Conservation (phyloP, 2,888 invertebrate species). For the Chalcosyrphus nemorum region DNA sequence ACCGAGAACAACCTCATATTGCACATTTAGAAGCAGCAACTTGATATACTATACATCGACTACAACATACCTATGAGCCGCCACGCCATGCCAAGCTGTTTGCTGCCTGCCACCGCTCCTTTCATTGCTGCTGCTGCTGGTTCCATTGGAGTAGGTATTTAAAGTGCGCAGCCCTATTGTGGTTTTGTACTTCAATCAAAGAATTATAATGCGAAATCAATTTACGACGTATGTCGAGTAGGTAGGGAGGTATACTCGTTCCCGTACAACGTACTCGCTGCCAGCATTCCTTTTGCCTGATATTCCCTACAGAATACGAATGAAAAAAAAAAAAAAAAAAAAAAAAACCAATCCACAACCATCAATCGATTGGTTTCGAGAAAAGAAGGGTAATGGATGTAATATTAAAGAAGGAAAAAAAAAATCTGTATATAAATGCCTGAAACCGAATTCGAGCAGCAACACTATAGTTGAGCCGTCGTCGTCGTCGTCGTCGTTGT, state of each 20-base stretch:
- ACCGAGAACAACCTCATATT: conserved; percentile 62
- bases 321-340: not conserved
- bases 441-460: conserved; percentile 59
- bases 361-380: conserved; percentile 59
- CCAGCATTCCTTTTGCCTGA: conserved; percentile 51
- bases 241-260: conserved; percentile 22
- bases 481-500: too few species aligned
- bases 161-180: conserved; percentile 71
- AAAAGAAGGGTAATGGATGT: conserved; percentile 60
- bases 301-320: not conserved
- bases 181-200: conserved; percentile 70
- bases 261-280: conserved; percentile 1
- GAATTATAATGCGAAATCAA: conserved; percentile 73
- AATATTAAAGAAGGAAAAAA: conserved; percentile 25
- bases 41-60: conserved; percentile 54
- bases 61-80: conserved; percentile 37
- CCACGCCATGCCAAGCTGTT: too few species aligned
- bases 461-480: conserved; percentile 38
- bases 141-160: conserved; percentile 47
- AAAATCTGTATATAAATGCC: conserved; percentile 22
- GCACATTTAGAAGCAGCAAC: conserved; percentile 68
- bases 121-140: not conserved
- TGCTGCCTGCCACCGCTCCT: not conserved
- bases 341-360: conserved; percentile 29
- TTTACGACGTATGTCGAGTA: conserved; percentile 65